Percentiles rank a stretch among this genome's conserved stretches.
Conservation (phyloP, 2,113 vertebrate species). For the Probosciger aterrimus region DNA sequence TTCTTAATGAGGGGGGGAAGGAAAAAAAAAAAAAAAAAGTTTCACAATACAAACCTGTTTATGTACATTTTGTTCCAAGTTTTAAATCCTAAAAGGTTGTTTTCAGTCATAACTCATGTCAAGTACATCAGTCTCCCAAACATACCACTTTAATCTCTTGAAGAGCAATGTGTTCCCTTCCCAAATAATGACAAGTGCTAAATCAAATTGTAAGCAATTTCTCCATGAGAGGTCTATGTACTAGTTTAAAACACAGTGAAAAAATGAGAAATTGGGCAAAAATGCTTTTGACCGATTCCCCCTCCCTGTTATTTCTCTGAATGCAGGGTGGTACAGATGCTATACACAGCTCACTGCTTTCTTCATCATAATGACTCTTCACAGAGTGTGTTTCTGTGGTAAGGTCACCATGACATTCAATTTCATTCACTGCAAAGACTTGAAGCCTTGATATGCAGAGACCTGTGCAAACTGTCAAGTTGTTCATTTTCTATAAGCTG, state of each 20-base stretch:
- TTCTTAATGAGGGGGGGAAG: background rate
- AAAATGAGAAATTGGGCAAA: background rate
- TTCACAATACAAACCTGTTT: background rate
- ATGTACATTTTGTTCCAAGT: background rate
- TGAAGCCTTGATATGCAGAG: background rate
- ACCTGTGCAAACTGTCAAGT: background rate
- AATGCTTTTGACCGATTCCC: background rate
- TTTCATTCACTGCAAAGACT: background rate
- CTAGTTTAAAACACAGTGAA: background rate
- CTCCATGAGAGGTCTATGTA: background rate
- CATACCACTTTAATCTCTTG: background rate
- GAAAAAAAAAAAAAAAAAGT: too few relatives aligned
- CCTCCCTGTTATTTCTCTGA: background rate
- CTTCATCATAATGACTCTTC: background rate
- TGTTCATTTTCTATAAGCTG: background rate
- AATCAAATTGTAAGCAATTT: background rate
- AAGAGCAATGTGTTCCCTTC: background rate
- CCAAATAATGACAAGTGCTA: background rate
- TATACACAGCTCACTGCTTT: background rate
- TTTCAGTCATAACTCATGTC: background rate
- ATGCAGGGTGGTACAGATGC: background rate
- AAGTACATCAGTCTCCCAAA: background rate
- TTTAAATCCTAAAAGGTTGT: background rate
- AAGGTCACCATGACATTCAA: background rate
- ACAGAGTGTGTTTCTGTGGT: background rate